Percentiles rank a stretch among this genome's conserved stretches.
phyloP scores from a whole-genome alignment of 2,113 vertebrate species.

The Tamias sibiricus region DNA sequence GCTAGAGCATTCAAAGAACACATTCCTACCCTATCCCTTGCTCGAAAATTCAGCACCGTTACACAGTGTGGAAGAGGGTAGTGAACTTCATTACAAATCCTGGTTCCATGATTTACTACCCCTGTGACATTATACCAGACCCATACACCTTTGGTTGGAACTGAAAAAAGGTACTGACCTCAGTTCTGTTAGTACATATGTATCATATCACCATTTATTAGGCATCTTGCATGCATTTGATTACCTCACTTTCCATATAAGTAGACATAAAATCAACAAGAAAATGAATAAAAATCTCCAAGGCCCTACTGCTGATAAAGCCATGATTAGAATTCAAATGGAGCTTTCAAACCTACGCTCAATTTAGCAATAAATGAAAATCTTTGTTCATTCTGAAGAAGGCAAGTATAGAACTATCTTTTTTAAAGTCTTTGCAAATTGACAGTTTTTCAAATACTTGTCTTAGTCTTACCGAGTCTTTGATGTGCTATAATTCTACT shows the following conservation, averaged over 20 bases:
- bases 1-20: background rate
- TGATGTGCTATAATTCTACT: background rate
- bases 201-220: background rate
- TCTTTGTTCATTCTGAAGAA: slow-evolving; percentile 30
- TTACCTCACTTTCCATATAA: background rate
- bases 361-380: slow-evolving; percentile 40
- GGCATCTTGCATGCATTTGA: background rate
- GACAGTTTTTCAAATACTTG: slow-evolving; percentile 49
- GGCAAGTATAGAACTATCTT: background rate
- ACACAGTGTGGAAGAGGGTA: background rate
- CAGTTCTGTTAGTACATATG: background rate
- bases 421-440: background rate
- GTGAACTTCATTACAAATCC: background rate
- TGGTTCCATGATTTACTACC: background rate
- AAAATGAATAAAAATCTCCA: background rate
- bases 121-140: background rate
- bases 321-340: background rate
- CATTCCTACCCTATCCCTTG: background rate
- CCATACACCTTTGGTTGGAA: background rate
- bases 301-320: background rate
- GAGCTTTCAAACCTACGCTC: background rate
- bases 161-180: background rate
- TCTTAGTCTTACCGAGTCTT: background rate
- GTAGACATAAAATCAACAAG: background rate
- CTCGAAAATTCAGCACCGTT: background rate